phyloP scores from a whole-genome alignment of 2,113 vertebrate genomes.

The Probosciger aterrimus region DNA sequence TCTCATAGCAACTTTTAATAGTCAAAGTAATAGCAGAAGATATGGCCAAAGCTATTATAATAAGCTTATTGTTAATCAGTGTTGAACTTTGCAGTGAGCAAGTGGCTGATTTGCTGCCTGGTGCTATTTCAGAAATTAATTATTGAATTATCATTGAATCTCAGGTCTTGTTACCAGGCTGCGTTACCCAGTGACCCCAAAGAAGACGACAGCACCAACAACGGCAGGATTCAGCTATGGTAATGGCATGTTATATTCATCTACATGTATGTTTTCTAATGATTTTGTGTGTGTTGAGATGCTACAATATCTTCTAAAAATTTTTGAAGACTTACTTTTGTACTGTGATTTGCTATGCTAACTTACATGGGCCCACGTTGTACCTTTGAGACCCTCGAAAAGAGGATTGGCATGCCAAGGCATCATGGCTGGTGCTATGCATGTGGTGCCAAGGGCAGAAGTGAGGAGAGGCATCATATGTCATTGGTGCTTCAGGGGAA shows the following conservation, averaged over 20 bases:
- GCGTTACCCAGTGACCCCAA: constrained; percentile 85
- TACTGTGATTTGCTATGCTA: neutral
- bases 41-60: neutral
- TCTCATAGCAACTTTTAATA: neutral
- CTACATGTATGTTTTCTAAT: neutral
- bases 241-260: constrained; percentile 47
- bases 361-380: rapidly evolving
- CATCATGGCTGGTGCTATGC: rapidly evolving
- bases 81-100: neutral
- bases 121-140: neutral
- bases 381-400: neutral
- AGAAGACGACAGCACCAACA: constrained; percentile 80
- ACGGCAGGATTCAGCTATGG: constrained; percentile 95
- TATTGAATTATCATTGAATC: neutral
- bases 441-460: neutral
- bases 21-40: neutral
- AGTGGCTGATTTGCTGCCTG: neutral
- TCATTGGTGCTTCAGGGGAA: neutral
- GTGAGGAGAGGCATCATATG: neutral
- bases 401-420: neutral
- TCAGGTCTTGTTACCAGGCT: constrained; percentile 89
- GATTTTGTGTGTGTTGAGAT: neutral
- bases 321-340: neutral
- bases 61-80: neutral
- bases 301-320: neutral